Percentiles rank a stretch among this genome's conserved stretches.
Evolutionary conservation across 2,888 invertebrate species (phyloP).

Genomic region (Formica aserva): DNA sequence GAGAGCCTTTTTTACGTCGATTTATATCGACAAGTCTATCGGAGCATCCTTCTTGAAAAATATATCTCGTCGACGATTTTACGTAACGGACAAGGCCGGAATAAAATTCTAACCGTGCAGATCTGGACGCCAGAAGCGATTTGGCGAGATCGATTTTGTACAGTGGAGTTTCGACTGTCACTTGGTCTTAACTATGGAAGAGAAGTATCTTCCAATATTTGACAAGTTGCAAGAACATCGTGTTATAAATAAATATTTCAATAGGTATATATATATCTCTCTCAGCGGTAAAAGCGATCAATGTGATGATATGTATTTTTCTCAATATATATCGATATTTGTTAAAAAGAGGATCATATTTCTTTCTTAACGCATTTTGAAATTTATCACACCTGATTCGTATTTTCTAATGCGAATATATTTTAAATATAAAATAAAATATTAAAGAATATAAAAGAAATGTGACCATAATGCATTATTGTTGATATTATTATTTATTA

Average conservation of each 20-base stretch:
- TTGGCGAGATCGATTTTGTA: constrained; percentile 35
- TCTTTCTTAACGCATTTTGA: not conserved
- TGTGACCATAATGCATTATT: not conserved
- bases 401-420: not conserved
- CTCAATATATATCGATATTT: constrained; percentile 25
- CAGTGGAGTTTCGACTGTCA: constrained; percentile 7
- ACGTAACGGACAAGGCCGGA: constrained; percentile 24
- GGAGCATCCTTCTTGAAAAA: constrained; percentile 35
- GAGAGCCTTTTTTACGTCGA: constrained; percentile 44
- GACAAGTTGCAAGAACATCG: constrained; percentile 32
- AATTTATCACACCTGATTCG: not conserved
- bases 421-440: not conserved
- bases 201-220: constrained; percentile 36
- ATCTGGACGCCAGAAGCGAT: not conserved
- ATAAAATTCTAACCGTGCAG: constrained; percentile 31
- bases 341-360: not conserved
- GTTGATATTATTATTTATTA: not conserved
- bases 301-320: constrained; percentile 20
- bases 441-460: not conserved
- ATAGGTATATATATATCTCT: constrained; percentile 3
- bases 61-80: constrained; percentile 14
- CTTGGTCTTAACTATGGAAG: constrained; percentile 16
- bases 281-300: not conserved
- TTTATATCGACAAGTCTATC: constrained; percentile 43
- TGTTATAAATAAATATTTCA: constrained; percentile 46